These are phyloP conservation scores for Malurus alboscapulatus DNA, from an alignment of 2,113 vertebrate species.

Conservation along the genomic window DNA sequence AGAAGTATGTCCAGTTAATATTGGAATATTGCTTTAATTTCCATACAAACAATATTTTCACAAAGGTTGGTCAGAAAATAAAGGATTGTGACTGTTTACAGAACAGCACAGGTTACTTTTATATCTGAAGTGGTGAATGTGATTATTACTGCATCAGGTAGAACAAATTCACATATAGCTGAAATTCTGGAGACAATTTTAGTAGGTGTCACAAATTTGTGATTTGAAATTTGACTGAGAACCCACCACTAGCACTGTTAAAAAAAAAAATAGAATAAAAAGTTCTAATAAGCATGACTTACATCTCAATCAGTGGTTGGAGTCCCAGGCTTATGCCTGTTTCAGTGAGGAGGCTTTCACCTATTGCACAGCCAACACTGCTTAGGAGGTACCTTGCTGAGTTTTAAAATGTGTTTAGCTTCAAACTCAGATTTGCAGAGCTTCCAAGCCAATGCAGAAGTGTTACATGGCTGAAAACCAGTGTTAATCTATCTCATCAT, in stretches of 20 bases:
- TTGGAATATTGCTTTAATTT: not conserved
- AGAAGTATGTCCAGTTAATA: not conserved
- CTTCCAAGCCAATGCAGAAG: not conserved
- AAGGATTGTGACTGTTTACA: not conserved
- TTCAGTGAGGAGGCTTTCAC: not conserved
- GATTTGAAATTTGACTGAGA: not conserved
- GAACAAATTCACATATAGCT: not conserved
- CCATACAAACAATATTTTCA: not conserved
- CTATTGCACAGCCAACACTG: not conserved
- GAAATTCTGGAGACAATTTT: not conserved
- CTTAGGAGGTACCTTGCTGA: not conserved
- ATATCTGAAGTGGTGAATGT: not conserved
- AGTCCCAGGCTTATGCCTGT: not conserved
- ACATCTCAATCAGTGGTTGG: not conserved
- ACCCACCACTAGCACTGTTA: not conserved
- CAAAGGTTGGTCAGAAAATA: not conserved
- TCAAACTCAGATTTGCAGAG: rapidly evolving
- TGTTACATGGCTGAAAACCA: not conserved
- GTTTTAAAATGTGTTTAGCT: not conserved
- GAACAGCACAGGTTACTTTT: not conserved
- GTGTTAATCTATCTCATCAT: not conserved
- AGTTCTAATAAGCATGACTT: not conserved
- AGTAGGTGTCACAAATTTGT: not conserved
- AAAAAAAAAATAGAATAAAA: not conserved
- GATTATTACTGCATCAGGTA: not conserved